Evolutionary conservation across 2,113 vertebrate genomes (phyloP).

Genomic region (Esox niger): DNA sequence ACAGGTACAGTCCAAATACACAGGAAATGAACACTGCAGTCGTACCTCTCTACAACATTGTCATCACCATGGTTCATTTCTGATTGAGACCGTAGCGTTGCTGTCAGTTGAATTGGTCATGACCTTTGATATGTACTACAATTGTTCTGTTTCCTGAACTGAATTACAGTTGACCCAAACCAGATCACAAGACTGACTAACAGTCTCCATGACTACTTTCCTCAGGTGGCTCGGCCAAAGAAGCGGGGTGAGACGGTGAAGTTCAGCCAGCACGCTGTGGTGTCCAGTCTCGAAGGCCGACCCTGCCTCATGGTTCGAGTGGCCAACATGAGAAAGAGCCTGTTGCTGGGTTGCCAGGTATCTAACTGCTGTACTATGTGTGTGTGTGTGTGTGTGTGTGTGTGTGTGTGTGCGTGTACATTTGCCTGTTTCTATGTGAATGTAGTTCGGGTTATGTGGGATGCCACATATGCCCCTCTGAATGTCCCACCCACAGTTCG

Average conservation of each 20-base stretch:
- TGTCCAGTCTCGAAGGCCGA: conserved; percentile 82
- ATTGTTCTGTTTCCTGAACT: neutral
- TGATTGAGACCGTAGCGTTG: no score
- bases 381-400: neutral
- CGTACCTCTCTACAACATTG: no score
- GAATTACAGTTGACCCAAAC: neutral
- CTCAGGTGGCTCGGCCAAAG: conserved; percentile 87
- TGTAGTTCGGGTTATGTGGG: neutral
- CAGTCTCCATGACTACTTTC: neutral
- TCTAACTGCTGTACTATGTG: neutral
- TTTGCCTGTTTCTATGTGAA: conserved; percentile 2
- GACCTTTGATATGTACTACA: no score
- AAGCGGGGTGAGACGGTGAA: conserved; percentile 91
- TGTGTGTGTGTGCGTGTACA: neutral
- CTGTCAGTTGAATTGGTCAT: no score
- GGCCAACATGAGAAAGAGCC: conserved; percentile 95
- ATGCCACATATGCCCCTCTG: neutral
- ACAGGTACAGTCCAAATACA: no score
- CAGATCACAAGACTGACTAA: neutral
- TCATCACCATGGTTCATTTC: no score
- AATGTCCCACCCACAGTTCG: no score
- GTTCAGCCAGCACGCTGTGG: conserved; percentile 90
- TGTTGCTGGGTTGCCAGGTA: conserved; percentile 90
- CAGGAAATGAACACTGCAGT: no score
- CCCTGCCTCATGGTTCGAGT: conserved; percentile 94